Evolutionary conservation across 2,888 invertebrate species (phyloP), one percentile per base, ranked within the genome.

Genomic region (Harmothoe impar): DNA sequence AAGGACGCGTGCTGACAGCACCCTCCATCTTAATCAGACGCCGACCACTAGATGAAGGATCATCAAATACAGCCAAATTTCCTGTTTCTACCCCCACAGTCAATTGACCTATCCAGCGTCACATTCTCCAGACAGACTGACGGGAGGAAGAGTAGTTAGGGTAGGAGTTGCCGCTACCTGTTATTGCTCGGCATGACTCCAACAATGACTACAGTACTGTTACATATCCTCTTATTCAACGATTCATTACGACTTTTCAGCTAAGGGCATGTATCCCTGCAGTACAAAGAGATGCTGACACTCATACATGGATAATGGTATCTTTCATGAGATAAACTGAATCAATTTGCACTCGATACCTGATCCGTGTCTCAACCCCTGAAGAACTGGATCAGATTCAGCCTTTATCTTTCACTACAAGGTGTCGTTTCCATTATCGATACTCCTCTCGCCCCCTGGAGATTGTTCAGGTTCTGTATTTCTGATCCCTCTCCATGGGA

Each of bases 1-100:
- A 33, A 81, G 81, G 81, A 81, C 33, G 72, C 17, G 17, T n/a
- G n/a, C 7, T 62, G 81, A 25, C 81, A 81, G 33, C 81, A 81
- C 43, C 81, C 81, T 81, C 81, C 81, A 43, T 81, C 81, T 35
- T 43, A 81, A 81, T 81, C 43, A 81, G 15, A 23, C 81, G 15
- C 20, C 0, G 43, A 3, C 35, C 43, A 33, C 17, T 17, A 23
- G 35, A 81, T 81, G 81, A 81, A n/a, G 81, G 81, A 81, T 81
- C 25, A 81, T 81, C 81, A 81, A 81, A 81, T 81, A 35, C 43
- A 35, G 23, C 25, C 29, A 31, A 77, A 77, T 77, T 3, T 77
- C 77, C 77, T n/a, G 77, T 29, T 77, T 29, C 31, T 77, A 77
- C 29, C 77, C n/a, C 29, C 31, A 77, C 31, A 25, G 29, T 15